Evolutionary conservation across 2,113 vertebrate genomes (phyloP), one percentile per base, ranked within the genome.

Genomic region (Rhinolophus sinicus): DNA sequence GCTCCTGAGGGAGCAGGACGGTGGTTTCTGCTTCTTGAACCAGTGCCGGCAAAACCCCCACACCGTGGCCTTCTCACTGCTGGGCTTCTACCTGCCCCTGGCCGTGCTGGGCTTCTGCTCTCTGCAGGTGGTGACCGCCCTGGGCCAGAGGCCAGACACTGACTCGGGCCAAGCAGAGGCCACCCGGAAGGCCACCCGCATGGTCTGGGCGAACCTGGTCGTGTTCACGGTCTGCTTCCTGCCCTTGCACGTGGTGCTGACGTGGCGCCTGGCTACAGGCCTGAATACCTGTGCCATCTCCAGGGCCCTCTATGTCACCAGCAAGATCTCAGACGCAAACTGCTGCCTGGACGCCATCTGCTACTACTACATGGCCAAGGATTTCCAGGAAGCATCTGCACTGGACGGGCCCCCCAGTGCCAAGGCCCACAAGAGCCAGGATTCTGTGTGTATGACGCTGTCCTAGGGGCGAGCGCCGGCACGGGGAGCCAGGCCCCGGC

Each of bases 301-400:
- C 3, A 4, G 1, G 0, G 96, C 24, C 58, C 0, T 98, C 3
- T 26, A 33, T 2, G 0, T 97, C 40, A 90, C 97, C 10, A 64
- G 40, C 11, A 92, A 80, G 50, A 35, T 99, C 58, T 98, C 98
- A 6, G 98, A 98, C 0, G 93, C 81, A 33, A 99, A 99, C 95
- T 99, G 99, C 93, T 99, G 98, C 84, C 97, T 99, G 73, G 99
- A 99, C 24, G 97, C 97, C 6, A 76, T 99, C 93, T 99, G 98
- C 94, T 99, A 99, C 97, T 99, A 99, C 84, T 99, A 98, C 98
- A 96, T 97, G 85, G 98, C 98, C 88, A 98, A 93, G 73, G 98
- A 99, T 73, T 98, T 98, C 85, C 97, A 90, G 47, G 98, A 98
- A 54, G 98, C 98, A 0, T 88, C 98, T 3, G 64, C 67, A 0